Conservation (phyloP, 2,797 vertebrate genomes). For the Meda fulgida region DNA sequence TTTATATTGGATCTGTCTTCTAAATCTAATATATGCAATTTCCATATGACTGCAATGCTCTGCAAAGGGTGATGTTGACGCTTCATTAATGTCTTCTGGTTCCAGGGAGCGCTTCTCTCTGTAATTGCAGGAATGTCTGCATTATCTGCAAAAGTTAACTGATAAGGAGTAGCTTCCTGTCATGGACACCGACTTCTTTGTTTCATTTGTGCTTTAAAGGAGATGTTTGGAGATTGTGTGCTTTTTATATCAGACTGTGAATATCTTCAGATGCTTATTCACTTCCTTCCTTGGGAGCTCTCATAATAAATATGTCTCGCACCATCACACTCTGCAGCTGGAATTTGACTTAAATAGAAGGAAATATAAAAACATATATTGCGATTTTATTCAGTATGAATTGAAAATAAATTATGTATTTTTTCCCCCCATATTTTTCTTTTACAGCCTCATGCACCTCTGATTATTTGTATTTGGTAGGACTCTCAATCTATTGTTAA, state of each 20-base stretch:
- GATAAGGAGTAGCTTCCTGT: conserved; percentile 46
- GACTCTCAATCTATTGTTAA: background rate
- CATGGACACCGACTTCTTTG: conserved; percentile 44
- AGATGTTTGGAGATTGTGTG: conserved; percentile 41
- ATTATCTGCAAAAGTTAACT: conserved; percentile 47
- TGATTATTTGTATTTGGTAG: background rate
- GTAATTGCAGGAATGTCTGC: conserved; percentile 39
- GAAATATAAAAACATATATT: background rate
- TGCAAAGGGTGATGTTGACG: conserved; percentile 31
- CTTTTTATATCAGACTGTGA: conserved; percentile 46
- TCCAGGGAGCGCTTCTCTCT: conserved; percentile 22
- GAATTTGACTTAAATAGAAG: conserved; percentile 4
- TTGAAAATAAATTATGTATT: background rate
- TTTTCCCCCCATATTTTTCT: background rate
- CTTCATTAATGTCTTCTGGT: conserved; percentile 43
- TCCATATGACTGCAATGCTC: conserved; percentile 17
- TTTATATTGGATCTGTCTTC: background rate
- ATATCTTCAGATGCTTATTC: conserved; percentile 27
- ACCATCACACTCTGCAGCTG: conserved; percentile 10
- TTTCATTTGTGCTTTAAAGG: conserved; percentile 42
- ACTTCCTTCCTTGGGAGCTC: conserved; percentile 19
- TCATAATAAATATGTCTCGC: conserved; percentile 22
- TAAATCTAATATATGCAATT: conserved; percentile 22
- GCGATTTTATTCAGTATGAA: background rate
- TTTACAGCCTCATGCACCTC: background rate